Evolutionary conservation across 2,797 vertebrate genomes (phyloP).

Genomic region (Vipera ursinii): DNA sequence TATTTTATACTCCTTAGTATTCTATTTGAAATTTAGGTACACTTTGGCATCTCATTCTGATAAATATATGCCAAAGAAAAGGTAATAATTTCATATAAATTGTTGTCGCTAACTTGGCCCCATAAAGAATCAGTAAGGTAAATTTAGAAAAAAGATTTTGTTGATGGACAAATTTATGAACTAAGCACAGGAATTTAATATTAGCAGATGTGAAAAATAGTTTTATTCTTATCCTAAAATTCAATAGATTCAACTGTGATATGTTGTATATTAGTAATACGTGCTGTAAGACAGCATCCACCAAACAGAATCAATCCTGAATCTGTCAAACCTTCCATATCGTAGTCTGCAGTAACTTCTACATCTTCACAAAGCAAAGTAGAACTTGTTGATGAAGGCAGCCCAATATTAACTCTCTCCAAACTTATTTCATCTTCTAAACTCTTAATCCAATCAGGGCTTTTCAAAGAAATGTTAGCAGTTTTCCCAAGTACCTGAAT

Average conservation of each 20-base stretch:
- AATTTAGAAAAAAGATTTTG: background rate
- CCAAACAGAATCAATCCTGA: background rate
- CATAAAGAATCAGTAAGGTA: background rate
- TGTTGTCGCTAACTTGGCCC: background rate
- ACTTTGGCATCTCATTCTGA: background rate
- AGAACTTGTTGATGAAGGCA: constrained; percentile 91
- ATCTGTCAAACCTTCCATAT: constrained; percentile 89
- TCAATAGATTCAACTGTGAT: background rate
- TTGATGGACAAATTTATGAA: background rate
- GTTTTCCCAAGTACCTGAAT: constrained; percentile 83
- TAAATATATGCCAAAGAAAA: background rate
- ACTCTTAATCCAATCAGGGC: constrained; percentile 90
- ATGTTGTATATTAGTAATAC: background rate
- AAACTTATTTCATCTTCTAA: constrained; percentile 96
- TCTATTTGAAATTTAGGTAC: background rate
- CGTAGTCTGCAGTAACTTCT: constrained; percentile 88
- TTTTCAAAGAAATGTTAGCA: constrained; percentile 89
- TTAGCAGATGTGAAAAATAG: background rate
- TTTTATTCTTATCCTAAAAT: background rate
- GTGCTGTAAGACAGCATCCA: background rate
- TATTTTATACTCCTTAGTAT: background rate
- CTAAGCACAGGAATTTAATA: background rate
- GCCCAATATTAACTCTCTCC: constrained; percentile 84
- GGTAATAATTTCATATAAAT: background rate
- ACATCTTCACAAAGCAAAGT: constrained; percentile 93